A percentile compares a stretch with the other conserved stretches of the same genome.
These are phyloP conservation scores for Petrophora chlorosata DNA, from an alignment of 2,888 invertebrate genomes.

Conservation along the genomic window DNA sequence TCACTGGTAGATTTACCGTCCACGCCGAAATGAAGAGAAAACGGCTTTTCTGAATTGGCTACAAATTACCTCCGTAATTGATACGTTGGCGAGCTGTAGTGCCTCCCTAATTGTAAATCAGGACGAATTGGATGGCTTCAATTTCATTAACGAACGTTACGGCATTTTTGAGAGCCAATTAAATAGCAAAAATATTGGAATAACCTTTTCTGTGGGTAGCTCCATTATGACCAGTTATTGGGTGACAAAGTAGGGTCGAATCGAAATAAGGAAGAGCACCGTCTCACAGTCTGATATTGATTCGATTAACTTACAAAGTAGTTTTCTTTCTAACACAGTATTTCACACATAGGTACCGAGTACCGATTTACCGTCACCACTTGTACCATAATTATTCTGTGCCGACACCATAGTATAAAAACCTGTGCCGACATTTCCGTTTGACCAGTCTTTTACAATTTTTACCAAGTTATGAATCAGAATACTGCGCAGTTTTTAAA, in stretches of 20 bases:
- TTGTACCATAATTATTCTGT: too few species aligned
- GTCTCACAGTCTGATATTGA: too few species aligned
- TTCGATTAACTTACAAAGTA: too few species aligned
- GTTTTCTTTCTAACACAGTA: too few species aligned
- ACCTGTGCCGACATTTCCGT: too few species aligned
- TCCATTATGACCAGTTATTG: background rate
- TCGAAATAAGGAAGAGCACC: too few species aligned
- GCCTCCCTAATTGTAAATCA: slow-evolving; percentile 33
- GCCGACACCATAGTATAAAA: too few species aligned
- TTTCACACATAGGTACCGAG: too few species aligned
- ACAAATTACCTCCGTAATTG: slow-evolving; percentile 37
- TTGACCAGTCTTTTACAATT: too few species aligned
- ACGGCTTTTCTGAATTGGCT: slow-evolving; percentile 36
- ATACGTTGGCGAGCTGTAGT: slow-evolving; percentile 33
- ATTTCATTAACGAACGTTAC: slow-evolving; percentile 30
- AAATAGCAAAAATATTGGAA: slow-evolving; percentile 25
- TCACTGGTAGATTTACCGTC: slow-evolving; percentile 26
- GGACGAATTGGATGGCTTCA: slow-evolving; percentile 32
- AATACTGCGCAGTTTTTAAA: too few species aligned
- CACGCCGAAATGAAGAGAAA: slow-evolving; percentile 37
- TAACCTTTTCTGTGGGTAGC: slow-evolving; percentile 5
- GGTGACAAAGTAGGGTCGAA: slow-evolving; percentile 1
- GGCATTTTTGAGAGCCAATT: slow-evolving; percentile 17
- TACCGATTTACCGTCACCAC: too few species aligned
- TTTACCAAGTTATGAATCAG: too few species aligned